Conservation (phyloP, 2,888 invertebrate species). For the Sarcophaga caerulescens region DNA sequence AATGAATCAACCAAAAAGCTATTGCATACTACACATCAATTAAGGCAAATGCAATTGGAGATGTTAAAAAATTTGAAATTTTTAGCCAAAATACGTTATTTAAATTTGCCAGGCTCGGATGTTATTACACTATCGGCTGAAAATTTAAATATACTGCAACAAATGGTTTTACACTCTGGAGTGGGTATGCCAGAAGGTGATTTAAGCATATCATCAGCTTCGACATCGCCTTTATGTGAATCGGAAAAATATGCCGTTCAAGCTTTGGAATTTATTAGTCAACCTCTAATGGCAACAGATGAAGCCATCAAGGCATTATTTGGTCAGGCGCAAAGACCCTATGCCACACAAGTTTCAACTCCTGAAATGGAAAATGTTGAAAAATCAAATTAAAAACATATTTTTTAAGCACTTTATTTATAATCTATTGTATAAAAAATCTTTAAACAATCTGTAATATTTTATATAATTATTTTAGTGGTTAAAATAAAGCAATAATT, state of each 20-base stretch:
- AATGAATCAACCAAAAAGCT: constrained; percentile 79
- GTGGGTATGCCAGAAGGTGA: constrained; percentile 79
- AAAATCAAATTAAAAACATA: constrained; percentile 27
- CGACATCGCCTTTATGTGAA: constrained; percentile 77
- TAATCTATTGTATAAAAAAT: constrained; percentile 20
- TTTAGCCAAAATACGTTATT: constrained; percentile 78
- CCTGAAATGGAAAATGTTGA: constrained; percentile 17
- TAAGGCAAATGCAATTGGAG: constrained; percentile 81
- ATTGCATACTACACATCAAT: constrained; percentile 77
- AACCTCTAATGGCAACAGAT: constrained; percentile 79
- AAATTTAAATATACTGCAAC: constrained; percentile 80
- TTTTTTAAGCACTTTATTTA: constrained; percentile 3
- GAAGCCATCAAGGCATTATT: constrained; percentile 80
- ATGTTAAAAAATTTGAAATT: constrained; percentile 80
- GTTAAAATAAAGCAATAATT: constrained; percentile 32
- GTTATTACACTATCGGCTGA: constrained; percentile 79
- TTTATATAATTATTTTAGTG: constrained; percentile 30
- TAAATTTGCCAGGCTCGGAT: constrained; percentile 79
- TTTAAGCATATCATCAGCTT: constrained; percentile 76
- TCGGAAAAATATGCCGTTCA: constrained; percentile 78
- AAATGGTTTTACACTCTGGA: constrained; percentile 80
- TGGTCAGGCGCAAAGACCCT: constrained; percentile 77
- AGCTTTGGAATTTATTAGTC: constrained; percentile 78
- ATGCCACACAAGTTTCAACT: constrained; percentile 47
- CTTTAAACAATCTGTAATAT: constrained; percentile 32